These are phyloP conservation scores for Metacarcinus magister DNA, from an alignment of 2,888 invertebrate genomes.

Conservation along the genomic window DNA sequence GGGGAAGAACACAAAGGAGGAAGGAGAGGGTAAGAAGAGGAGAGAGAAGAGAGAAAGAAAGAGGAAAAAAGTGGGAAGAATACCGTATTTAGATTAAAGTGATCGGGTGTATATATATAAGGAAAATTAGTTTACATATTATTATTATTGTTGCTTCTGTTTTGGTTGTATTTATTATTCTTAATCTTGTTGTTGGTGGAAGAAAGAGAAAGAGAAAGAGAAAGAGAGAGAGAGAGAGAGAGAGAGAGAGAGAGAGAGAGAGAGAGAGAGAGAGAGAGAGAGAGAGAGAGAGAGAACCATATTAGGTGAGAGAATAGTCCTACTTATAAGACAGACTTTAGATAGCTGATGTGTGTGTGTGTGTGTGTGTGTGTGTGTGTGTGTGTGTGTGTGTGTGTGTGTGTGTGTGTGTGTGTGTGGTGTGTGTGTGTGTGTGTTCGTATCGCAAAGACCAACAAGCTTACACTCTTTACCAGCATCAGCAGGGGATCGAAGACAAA, in stretches of 20 bases:
- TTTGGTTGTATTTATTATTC: background rate
- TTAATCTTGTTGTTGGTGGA: background rate
- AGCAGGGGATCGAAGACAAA: background rate
- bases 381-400: slow-evolving; percentile 26
- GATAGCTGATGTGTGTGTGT: background rate
- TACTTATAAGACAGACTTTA: background rate
- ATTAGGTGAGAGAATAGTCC: background rate
- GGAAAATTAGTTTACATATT: background rate
- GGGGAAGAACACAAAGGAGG: background rate
- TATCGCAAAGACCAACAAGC: background rate
- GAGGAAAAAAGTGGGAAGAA: background rate
- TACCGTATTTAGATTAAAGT: background rate
- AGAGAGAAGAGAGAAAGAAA: background rate
- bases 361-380: slow-evolving; percentile 26
- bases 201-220: background rate
- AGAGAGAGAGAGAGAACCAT: background rate
- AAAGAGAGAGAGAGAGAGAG: slow-evolving; percentile 6
- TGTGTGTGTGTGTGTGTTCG: background rate
- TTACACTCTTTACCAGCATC: background rate
- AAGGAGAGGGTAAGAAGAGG: background rate
- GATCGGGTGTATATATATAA: background rate
- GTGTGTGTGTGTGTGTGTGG: slow-evolving; percentile 22
- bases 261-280: slow-evolving; percentile 26
- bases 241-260: slow-evolving; percentile 26
- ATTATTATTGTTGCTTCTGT: background rate